Evolutionary conservation across 2,113 vertebrate species (phyloP), one percentile per base, ranked within the genome.

Genomic region (Sinosuthora webbiana): DNA sequence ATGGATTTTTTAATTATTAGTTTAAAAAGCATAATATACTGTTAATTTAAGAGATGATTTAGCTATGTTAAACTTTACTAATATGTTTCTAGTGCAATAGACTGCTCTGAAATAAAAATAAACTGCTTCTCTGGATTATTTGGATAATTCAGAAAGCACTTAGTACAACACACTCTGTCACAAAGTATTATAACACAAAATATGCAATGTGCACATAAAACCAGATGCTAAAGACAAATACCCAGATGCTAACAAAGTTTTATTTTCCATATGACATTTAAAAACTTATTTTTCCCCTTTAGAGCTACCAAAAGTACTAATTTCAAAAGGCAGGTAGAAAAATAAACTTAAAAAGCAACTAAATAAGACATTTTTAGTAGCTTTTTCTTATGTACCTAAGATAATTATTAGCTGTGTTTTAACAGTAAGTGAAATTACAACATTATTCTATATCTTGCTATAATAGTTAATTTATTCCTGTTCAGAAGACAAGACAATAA

Each of bases 401-500:
- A 78, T 68, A 84, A 83, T 91, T 87, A 95, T 69, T 78, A 68
- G 49, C 56, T 92, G 30, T 35, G 53, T 86, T 94, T 86, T 94
- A 87, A 91, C 37, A 76, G 13, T 69, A 81, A 86, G 44, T 80
- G 41, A 94, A 96, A 87, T 84, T 68, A 84, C 7, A 23, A 62
- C 90, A 89, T 89, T 92, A 89, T 39, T 95, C 74, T 53, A 18
- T 12, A 59, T 71, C 83, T 85, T 96, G 64, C 74, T 91, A 71
- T 70, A 94, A 56, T 3, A 33, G 37, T 23, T 65, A 41, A 55
- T 74, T 80, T 64, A 88, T 67, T 74, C 22, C 77, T 90, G 37
- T 68, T 91, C 44, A 81, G 83, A 97, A 84, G 37, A 93, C 68
- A 85, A 86, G 73, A 81, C 15, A 88, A 78, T 47, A 87, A 97